Conservation (phyloP, 92 coral and sea anemone genomes). For the Heteractis magnifica region DNA sequence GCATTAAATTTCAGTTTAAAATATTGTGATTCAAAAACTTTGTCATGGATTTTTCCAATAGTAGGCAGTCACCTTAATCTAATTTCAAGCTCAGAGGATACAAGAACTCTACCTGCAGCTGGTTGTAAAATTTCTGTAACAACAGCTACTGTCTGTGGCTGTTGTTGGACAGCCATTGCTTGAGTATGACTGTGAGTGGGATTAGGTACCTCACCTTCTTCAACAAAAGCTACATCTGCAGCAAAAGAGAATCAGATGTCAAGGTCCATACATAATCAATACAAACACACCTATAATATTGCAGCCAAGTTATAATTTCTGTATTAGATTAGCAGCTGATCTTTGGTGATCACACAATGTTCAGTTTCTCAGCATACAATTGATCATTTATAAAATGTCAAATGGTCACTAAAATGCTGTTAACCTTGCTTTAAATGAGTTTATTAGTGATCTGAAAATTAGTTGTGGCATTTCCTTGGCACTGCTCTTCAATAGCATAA, state of each 20-base stretch:
- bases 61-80: background rate
- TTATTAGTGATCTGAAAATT: too few species aligned
- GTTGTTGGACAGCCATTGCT: constrained; percentile 23
- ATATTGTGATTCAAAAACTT: background rate
- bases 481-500: too few species aligned
- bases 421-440: too few species aligned
- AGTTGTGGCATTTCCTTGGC: too few species aligned
- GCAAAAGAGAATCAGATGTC: background rate
- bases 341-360: too few species aligned
- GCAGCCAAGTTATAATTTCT: too few species aligned
- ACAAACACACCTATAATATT: background rate
- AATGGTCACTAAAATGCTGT: too few species aligned
- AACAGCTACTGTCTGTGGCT: constrained; percentile 64
- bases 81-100: background rate
- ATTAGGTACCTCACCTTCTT: constrained; percentile 51
- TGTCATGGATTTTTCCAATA: background rate
- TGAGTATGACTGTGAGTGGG: constrained; percentile 36
- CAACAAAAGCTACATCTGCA: constrained; percentile 48
- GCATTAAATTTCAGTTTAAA: too few species aligned
- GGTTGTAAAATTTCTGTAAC: constrained; percentile 91
- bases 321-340: too few species aligned
- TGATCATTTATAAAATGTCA: too few species aligned
- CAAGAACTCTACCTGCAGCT: constrained; percentile 59
- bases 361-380: too few species aligned
- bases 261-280: background rate